Evolutionary conservation across 2,797 vertebrate genomes (phyloP), one percentile per base, ranked within the genome.

Genomic region (Gallirallus australis): DNA sequence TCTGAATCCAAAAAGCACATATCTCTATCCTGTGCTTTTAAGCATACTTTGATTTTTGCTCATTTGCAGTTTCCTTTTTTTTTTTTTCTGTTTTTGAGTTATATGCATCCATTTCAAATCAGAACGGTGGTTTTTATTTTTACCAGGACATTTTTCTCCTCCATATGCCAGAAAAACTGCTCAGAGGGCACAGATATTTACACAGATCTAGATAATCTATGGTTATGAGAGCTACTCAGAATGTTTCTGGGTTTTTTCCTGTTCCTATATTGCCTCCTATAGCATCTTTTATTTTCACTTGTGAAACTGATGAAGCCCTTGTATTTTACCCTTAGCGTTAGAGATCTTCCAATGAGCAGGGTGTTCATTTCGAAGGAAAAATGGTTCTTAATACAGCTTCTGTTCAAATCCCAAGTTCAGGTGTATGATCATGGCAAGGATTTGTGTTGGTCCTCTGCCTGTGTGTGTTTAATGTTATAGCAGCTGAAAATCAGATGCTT

Each of bases 401-500:
- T 54, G 23, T 19, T 93, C 64, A 94, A 90, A 86, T 86, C 75
- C 35, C 70, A 80, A 47, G 27, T 70, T 82, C 24, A 72, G 63
- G 66, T 64, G 59, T 91, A 27, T 60, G 66, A 89, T 63, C 63
- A 33, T 59, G 61, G 42, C 31, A 59, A 71, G 85, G 71, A 66
- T 90, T 91, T 89, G 48, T 77, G 56, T 35, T 89, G 59, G 14
- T 53, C 86, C 86, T 90, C 59, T 89, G n/a, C 18, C 6, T 78
- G 28, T 56, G 27, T 76, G 45, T 47, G 66, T 90, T 86, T 86
- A 84, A 82, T 50, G 45, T 66, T 68, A 70, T 17, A 88, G 60
- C 48, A 80, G 68, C 71, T 80, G 52, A 84, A 95, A 84, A 94
- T 82, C 57, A 80, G 20, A 56, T 77, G 60, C 86, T 82, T 86